Evolutionary conservation across 1,140 invertebrate species (phyloP).

Genomic region (Anastatus disparis): DNA sequence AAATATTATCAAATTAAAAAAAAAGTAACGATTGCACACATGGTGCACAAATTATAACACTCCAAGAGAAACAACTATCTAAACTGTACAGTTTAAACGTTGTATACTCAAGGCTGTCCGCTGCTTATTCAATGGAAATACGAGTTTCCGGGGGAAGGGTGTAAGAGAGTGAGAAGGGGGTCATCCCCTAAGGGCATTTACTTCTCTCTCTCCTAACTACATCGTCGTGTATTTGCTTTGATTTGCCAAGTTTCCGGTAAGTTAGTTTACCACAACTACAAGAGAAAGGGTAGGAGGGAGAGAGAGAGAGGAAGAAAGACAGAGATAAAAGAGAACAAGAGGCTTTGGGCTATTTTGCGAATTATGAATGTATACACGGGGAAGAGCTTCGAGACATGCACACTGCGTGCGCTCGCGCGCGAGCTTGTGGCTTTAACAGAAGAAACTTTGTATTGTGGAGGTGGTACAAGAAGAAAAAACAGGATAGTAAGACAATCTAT

Average conservation of each 20-base stretch:
- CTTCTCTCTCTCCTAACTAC: conserved; percentile 50
- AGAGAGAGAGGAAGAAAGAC: conserved; percentile 11
- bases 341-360: neutral
- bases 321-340: too few relatives aligned
- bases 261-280: conserved; percentile 45
- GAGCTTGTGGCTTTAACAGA: too few relatives aligned
- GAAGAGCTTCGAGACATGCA: neutral
- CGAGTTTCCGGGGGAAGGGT: conserved; percentile 13
- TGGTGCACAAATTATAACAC: neutral
- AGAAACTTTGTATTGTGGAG: too few relatives aligned
- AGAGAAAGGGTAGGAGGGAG: neutral
- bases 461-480: too few relatives aligned
- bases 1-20: neutral
- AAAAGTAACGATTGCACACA: neutral
- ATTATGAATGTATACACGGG: neutral
- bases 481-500: too few relatives aligned
- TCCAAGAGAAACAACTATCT: neutral
- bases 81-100: too few relatives aligned
- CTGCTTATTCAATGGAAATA: conserved; percentile 7
- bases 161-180: conserved; percentile 10
- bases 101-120: too few relatives aligned
- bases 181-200: conserved; percentile 51
- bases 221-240: conserved; percentile 56
- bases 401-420: too few relatives aligned
- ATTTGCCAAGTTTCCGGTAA: conserved; percentile 54